Evolutionary conservation across 1,140 invertebrate genomes (phyloP).

Genomic region (Tetramorium simillimum): DNA sequence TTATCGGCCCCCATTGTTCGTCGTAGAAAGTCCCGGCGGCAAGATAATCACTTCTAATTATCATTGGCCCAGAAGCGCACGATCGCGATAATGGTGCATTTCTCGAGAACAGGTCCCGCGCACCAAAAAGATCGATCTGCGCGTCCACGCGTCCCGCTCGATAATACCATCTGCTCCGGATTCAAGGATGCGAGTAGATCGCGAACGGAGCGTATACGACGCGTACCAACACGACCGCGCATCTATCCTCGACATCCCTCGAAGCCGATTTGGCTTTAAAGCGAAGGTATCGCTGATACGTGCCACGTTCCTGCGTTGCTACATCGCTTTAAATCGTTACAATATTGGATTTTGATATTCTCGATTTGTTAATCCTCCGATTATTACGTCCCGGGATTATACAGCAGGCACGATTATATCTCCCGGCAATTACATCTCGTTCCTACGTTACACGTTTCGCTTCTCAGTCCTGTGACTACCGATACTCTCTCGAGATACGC

Average conservation of each 20-base stretch:
- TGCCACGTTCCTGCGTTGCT: background rate
- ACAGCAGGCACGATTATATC: constrained; percentile 6
- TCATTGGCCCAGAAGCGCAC: constrained; percentile 64
- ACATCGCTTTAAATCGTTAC: background rate
- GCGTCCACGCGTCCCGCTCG: constrained; percentile 26
- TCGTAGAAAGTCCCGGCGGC: constrained; percentile 64
- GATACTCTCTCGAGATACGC: constrained; percentile 54
- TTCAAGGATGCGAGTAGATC: background rate
- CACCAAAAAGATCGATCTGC: background rate
- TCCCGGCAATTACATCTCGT: constrained; percentile 23
- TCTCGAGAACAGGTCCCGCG: constrained; percentile 37
- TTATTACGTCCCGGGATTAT: constrained; percentile 4
- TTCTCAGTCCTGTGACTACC: background rate
- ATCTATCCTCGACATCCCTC: background rate
- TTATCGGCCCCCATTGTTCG: constrained; percentile 71
- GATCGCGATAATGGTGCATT: constrained; percentile 70
- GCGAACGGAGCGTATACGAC: background rate
- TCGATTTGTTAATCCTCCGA: constrained; percentile 10
- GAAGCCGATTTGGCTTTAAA: background rate
- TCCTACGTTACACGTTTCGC: background rate
- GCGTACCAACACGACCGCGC: background rate
- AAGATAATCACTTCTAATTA: constrained; percentile 73
- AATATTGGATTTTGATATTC: constrained; percentile 1
- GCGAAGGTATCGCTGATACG: background rate
- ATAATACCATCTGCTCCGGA: background rate